A percentile compares a stretch with the other conserved stretches of the same genome.
Evolutionary conservation across 2,797 vertebrate species (phyloP).

Genomic region (Tapera naevia): DNA sequence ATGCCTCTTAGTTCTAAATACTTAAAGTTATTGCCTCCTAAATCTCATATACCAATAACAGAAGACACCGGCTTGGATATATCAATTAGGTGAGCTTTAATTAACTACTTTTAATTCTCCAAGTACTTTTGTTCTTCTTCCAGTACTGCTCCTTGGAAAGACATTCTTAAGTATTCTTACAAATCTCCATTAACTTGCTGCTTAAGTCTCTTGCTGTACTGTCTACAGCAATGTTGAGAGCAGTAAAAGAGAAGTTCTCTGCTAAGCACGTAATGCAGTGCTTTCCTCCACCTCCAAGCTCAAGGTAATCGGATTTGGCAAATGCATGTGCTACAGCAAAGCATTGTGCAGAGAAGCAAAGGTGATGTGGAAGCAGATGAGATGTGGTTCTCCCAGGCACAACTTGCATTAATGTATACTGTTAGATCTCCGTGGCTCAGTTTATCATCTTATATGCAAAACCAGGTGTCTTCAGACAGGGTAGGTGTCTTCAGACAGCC

Average conservation of each 20-base stretch:
- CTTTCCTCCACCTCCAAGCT: neutral
- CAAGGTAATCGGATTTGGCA: neutral
- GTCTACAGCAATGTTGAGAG: accelerated
- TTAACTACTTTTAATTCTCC: neutral
- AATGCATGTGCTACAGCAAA: neutral
- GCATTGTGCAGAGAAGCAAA: neutral
- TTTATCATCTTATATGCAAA: neutral
- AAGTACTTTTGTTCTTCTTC: neutral
- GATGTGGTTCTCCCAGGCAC: neutral
- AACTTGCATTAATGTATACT: accelerated
- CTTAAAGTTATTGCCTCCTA: neutral
- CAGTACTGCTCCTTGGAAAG: neutral
- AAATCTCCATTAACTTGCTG: neutral
- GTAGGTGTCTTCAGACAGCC: neutral
- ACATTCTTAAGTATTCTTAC: neutral
- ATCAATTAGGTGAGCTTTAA: neutral
- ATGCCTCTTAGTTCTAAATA: neutral
- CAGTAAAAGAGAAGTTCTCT: accelerated
- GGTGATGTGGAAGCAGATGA: neutral
- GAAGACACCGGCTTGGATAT: neutral
- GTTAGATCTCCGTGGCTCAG: neutral
- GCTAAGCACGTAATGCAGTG: accelerated
- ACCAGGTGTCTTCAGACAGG: neutral
- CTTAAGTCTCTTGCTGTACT: neutral
- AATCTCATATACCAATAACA: neutral